phyloP scores from a whole-genome alignment of 1,140 invertebrate species.

The Heliconius congener region DNA sequence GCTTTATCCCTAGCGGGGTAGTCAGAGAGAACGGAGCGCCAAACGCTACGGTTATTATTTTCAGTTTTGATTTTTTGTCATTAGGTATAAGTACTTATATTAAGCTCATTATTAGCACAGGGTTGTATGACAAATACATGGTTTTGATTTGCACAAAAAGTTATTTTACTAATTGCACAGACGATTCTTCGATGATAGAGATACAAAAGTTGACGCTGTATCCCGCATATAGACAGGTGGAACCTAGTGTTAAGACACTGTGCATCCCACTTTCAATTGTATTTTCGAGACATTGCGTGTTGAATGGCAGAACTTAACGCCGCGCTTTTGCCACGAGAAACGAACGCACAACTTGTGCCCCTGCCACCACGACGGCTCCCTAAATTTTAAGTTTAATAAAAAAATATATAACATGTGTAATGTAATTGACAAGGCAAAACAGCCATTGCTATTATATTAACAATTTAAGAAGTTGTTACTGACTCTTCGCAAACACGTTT shows the following conservation, averaged over 20 bases:
- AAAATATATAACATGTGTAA: background rate
- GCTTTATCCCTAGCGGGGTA: too few species aligned
- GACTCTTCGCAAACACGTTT: constrained; percentile 16
- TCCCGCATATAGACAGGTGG: background rate
- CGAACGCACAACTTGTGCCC: too few species aligned
- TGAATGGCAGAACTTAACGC: too few species aligned
- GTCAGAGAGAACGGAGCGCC: too few species aligned
- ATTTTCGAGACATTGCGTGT: too few species aligned
- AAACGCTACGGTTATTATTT: constrained; percentile 48
- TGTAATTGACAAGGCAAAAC: background rate
- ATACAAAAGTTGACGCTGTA: background rate
- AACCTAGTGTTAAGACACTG: too few species aligned
- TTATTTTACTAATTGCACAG: background rate
- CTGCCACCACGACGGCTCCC: too few species aligned
- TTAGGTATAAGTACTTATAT: constrained; percentile 42
- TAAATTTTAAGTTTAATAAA: background rate
- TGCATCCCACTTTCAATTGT: too few species aligned
- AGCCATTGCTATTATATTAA: constrained; percentile 16
- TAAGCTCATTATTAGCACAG: constrained; percentile 52
- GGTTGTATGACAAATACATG: constrained; percentile 38
- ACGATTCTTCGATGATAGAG: background rate
- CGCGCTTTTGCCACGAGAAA: too few species aligned
- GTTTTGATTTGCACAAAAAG: background rate
- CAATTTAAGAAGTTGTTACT: constrained; percentile 7
- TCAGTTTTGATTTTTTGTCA: constrained; percentile 66